These are phyloP conservation scores for Spinus pinus DNA, from an alignment of 2,797 vertebrate species.

Conservation along the genomic window DNA sequence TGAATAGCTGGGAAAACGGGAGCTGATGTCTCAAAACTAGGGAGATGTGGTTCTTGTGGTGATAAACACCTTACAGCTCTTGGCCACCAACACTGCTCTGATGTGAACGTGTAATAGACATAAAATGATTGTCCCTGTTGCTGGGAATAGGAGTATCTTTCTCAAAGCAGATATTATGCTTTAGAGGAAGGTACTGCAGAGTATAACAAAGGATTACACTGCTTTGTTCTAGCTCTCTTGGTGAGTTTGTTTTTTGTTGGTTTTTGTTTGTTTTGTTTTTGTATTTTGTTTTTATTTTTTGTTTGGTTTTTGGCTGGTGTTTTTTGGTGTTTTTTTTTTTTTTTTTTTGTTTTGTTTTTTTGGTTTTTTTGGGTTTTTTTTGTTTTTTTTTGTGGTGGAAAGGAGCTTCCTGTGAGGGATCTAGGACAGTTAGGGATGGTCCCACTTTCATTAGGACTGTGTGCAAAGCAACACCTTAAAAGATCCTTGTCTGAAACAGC, in stretches of 20 bases:
- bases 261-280: not conserved
- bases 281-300: no score
- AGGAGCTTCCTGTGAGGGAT: not conserved
- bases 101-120: accelerated
- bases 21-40: not conserved
- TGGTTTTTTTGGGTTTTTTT: no score
- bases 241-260: not conserved
- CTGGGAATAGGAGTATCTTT: not conserved
- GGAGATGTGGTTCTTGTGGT: not conserved
- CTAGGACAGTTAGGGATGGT: not conserved
- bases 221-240: not conserved
- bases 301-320: not conserved
- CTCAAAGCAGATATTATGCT: not conserved
- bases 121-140: not conserved
- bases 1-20: not conserved
- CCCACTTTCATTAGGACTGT: not conserved
- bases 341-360: no score
- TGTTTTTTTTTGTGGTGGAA: not conserved
- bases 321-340: no score
- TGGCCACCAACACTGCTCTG: not conserved
- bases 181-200: not conserved
- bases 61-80: not conserved
- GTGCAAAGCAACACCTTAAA: not conserved
- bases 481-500: not conserved
- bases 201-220: not conserved